Base-by-base conservation (phyloP, 2,797 vertebrate genomes). In the Sphenodon punctatus region DNA sequence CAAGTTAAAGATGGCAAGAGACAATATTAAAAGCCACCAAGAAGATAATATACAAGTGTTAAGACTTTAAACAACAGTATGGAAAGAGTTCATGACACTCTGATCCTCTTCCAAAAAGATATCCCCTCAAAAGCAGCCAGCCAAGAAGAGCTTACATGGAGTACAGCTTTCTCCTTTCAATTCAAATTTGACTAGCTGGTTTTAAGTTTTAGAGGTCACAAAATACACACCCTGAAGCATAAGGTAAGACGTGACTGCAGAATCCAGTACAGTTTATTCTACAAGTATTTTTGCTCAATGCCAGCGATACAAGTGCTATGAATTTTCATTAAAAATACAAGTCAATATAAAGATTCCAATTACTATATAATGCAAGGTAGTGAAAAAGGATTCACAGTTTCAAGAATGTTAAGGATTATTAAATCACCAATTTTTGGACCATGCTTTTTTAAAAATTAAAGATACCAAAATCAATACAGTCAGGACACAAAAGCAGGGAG, bases 181-280 rank as follows among this genome's bases (percentile, higher is more conserved):
- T 78, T 80, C 32, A 70, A 58, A 73, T 39, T 27, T 61, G n/a
- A 0, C 60, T 41, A 81, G 67, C 32, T 55, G 76, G 65, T 49
- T 73, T 43, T 39, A 58, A 8, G 46, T 11, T 36, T 58, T 58
- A 22, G 53, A 74, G 42, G 43, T 66, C 43, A 88, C 74, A 83
- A 89, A 84, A 86, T 25, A 75, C 77, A 79, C 68, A 85, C 36
- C 79, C 90, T 92, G 41, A 89, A 88, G 59, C 81, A 94, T 86
- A 85, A 88, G 88, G 93, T 78, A 92, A 94, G 82, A 89, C 91
- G 92, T 89, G 55, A 85, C 84, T 83, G 89, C 36, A 90, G 86
- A 92, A 90, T 92, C 91, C 89, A 93, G 83, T 87, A 85, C 92
- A 90, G 78, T 94, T 94, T 94, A 94, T 94, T 93, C 91, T 92